Conservation (phyloP, 2,888 invertebrate genomes). For the Xestia rhomboidea region DNA sequence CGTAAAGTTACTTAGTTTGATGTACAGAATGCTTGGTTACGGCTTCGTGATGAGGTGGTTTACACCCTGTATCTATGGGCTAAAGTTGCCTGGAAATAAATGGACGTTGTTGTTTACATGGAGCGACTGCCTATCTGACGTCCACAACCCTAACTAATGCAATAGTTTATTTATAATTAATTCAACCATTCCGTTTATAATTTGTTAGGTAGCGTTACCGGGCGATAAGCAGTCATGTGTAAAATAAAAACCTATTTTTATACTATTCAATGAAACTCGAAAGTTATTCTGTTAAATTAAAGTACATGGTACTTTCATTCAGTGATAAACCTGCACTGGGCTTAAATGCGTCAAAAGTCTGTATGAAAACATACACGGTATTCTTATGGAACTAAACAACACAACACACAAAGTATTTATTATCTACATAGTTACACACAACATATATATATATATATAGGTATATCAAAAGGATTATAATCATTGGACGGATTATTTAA, state of each 20-base stretch:
- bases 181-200: no score
- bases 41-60: no score
- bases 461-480: conserved; percentile 32
- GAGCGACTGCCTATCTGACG: no score
- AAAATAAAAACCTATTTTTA: background rate
- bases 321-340: conserved; percentile 8
- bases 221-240: no score
- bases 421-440: conserved; percentile 32
- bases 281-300: background rate
- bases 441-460: conserved; percentile 30
- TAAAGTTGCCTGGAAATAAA: no score
- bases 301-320: background rate
- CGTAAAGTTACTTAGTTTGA: no score
- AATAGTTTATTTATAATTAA: no score
- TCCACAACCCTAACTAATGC: no score
- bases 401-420: conserved; percentile 42
- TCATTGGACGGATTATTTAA: conserved; percentile 45
- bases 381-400: conserved; percentile 45
- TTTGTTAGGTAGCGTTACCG: no score
- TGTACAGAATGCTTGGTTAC: no score
- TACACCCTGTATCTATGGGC: no score
- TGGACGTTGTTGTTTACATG: no score
- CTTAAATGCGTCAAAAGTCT: conserved; percentile 21
- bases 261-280: background rate
- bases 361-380: conserved; percentile 35